A percentile compares a stretch with the other conserved stretches of the same genome.
Conservation (phyloP, 2,888 invertebrate species). For the Scrobipalpa atriplicella region DNA sequence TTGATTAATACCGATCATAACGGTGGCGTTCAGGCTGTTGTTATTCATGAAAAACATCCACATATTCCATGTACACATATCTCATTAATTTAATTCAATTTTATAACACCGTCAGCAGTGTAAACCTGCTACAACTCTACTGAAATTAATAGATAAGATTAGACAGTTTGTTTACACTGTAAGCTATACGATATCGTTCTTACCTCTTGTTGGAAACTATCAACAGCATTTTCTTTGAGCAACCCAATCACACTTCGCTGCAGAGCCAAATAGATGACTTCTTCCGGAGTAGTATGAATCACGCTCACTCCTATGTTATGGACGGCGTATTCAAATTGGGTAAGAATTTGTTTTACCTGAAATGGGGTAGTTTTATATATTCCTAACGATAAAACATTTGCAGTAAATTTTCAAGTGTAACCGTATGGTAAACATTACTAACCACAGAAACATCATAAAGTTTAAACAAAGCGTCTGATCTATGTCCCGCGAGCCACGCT, state of each 20-base stretch:
- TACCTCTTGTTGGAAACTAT: constrained; percentile 65
- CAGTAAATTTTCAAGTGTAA: too few species aligned
- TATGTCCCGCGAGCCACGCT: constrained; percentile 62
- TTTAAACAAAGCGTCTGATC: constrained; percentile 58
- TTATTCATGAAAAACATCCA: not conserved
- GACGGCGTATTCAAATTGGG: constrained; percentile 64
- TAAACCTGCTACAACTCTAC: too few species aligned
- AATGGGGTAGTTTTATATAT: constrained; percentile 30
- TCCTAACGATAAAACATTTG: too few species aligned
- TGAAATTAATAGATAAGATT: too few species aligned
- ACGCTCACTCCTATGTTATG: constrained; percentile 48
- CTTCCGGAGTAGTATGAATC: constrained; percentile 55
- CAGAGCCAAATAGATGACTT: constrained; percentile 61
- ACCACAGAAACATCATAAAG: constrained; percentile 60
- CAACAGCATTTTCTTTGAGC: constrained; percentile 60
- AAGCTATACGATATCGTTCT: too few species aligned
- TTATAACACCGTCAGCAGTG: too few species aligned
- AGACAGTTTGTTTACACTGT: too few species aligned
- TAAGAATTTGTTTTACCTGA: constrained; percentile 68
- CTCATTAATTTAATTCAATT: too few species aligned
- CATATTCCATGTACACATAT: too few species aligned
- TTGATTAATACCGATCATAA: too few species aligned
- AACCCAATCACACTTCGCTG: constrained; percentile 57
- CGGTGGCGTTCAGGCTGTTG: too few species aligned
- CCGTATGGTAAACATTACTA: too few species aligned